Conservation (phyloP, 92 coral and sea anemone species). For the Porites lobata region DNA sequence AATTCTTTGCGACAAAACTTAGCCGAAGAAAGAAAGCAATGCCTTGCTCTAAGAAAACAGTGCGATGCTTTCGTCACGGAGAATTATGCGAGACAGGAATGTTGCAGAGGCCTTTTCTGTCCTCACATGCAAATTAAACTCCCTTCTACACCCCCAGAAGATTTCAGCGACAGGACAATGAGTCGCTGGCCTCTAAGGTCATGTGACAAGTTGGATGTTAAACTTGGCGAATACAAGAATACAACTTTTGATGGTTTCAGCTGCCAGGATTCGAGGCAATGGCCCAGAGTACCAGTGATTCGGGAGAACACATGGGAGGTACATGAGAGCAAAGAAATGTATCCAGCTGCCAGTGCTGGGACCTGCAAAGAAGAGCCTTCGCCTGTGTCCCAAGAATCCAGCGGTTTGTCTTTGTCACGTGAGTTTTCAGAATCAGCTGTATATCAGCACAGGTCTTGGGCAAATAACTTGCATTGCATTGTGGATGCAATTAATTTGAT, state of each 20-base stretch:
- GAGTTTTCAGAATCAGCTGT: constrained; percentile 22
- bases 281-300: neutral
- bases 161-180: neutral
- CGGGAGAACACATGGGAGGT: neutral
- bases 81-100: neutral
- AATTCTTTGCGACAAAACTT: constrained; percentile 54
- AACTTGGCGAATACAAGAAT: neutral
- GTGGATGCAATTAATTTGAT: constrained; percentile 78
- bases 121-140: constrained; percentile 26
- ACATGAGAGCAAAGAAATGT: neutral
- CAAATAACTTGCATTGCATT: constrained; percentile 70
- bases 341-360: neutral
- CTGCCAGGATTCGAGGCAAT: constrained; percentile 9
- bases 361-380: constrained; percentile 12
- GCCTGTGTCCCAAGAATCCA: constrained; percentile 28
- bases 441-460: neutral
- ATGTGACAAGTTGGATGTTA: neutral
- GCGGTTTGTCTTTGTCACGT: constrained; percentile 29
- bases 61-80: neutral
- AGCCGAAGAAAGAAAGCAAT: constrained; percentile 37
- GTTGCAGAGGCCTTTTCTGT: neutral
- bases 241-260: constrained; percentile 5
- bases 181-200: constrained; percentile 33
- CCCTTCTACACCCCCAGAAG: constrained; percentile 13
- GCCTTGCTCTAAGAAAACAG: neutral